A percentile compares a stretch with the other conserved stretches of the same genome.
Conservation (phyloP, 2,113 vertebrate genomes). For the Mesembrinibis cayennensis region DNA sequence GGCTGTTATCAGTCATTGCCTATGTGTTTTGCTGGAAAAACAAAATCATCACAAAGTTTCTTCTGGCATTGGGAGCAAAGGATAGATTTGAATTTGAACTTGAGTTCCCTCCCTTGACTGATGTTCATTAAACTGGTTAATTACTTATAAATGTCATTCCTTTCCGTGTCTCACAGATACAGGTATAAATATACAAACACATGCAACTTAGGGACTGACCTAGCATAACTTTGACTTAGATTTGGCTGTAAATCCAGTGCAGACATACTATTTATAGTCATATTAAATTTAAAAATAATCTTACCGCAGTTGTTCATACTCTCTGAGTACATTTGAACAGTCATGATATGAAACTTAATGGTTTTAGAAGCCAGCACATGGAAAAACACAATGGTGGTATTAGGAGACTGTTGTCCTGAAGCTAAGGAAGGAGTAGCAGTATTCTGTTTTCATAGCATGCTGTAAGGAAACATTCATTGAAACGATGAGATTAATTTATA, state of each 20-base stretch:
- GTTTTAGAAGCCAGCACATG: not conserved
- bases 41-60: not conserved
- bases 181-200: not conserved
- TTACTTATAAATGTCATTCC: not conserved
- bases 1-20: not conserved
- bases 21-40: constrained; percentile 20
- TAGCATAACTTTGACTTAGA: not conserved
- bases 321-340: not conserved
- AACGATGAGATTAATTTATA: not conserved
- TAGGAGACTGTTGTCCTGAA: not conserved
- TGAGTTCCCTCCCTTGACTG: not conserved
- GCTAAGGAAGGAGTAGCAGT: not conserved
- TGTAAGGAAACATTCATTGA: not conserved
- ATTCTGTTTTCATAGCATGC: not conserved
- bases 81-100: constrained; percentile 25
- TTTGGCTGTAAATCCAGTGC: not conserved
- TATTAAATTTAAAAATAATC: not conserved
- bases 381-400: not conserved
- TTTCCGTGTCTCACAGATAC: not conserved
- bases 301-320: not conserved
- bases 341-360: not conserved
- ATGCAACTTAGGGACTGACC: not conserved
- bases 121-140: not conserved
- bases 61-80: not conserved
- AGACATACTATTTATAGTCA: not conserved